Evolutionary conservation across 2,888 invertebrate species (phyloP).

Genomic region (Nipponacmea schrenckii): DNA sequence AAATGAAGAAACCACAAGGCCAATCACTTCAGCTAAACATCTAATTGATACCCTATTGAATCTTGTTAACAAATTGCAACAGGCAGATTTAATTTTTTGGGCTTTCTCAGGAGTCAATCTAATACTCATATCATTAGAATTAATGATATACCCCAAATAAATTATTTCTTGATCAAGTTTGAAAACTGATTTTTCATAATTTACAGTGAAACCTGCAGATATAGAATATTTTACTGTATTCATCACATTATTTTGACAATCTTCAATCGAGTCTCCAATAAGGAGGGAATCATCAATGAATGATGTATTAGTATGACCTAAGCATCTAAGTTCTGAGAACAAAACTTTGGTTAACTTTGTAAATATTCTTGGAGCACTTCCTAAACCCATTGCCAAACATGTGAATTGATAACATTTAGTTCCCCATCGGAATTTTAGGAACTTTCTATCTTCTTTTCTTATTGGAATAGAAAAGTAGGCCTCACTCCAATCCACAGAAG

Average conservation of each 20-base stretch:
- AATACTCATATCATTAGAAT: neutral
- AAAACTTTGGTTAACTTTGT: neutral
- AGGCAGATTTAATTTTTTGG: neutral
- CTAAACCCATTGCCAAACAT: constrained; percentile 14
- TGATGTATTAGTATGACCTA: constrained; percentile 7
- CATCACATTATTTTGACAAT: constrained; percentile 14
- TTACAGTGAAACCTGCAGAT: constrained; percentile 1
- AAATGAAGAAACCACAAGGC: constrained; percentile 13
- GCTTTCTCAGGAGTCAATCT: neutral
- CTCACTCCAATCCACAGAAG: constrained; percentile 18
- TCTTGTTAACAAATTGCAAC: neutral
- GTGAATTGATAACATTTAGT: constrained; percentile 15
- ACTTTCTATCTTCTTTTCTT: constrained; percentile 2
- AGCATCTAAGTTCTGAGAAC: neutral
- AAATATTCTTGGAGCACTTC: neutral
- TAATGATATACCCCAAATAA: neutral
- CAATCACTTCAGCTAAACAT: constrained; percentile 16
- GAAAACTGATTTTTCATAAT: constrained; percentile 13
- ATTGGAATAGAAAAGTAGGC: constrained; percentile 23
- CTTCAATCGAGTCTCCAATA: constrained; percentile 2
- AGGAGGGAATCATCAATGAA: constrained; percentile 15
- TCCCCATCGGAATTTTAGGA: constrained; percentile 18
- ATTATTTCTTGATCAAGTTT: neutral
- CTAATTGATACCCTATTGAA: neutral
- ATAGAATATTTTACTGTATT: constrained; percentile 3